Conservation (phyloP, 2,113 vertebrate species). For the Alectura lathami region DNA sequence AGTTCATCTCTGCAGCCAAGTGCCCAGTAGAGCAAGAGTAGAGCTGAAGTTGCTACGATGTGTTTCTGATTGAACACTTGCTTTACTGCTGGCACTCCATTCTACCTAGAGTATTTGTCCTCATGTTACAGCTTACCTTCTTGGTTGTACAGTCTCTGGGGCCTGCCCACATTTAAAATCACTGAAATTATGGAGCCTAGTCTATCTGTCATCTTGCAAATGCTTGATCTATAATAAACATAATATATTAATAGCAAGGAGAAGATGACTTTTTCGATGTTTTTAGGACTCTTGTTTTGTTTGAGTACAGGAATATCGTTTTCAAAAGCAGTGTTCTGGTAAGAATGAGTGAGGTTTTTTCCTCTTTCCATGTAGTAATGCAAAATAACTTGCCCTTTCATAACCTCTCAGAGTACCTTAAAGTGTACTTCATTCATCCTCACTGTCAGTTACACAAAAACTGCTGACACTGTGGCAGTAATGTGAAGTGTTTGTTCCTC, state of each 20-base stretch:
- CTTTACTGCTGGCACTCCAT: not conserved
- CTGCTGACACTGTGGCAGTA: not conserved
- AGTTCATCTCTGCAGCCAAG: not conserved
- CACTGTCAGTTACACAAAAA: not conserved
- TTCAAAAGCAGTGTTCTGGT: not conserved
- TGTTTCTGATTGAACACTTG: not conserved
- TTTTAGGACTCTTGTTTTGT: not conserved
- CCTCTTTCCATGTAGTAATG: not conserved
- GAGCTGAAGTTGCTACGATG: not conserved
- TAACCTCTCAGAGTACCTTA: not conserved
- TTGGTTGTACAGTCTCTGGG: not conserved
- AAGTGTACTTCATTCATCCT: not conserved
- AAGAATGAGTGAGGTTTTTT: not conserved
- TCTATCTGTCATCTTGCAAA: not conserved
- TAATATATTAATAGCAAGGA: not conserved
- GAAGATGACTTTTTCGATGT: not conserved
- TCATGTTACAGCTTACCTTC: not conserved
- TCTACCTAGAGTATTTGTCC: not conserved
- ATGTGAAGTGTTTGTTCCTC: not conserved
- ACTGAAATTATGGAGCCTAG: not conserved
- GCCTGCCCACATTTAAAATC: not conserved
- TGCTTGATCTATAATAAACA: not conserved
- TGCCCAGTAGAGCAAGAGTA: not conserved
- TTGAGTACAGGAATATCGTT: not conserved
- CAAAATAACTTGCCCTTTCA: not conserved